phyloP scores from a whole-genome alignment of 2,888 invertebrate genomes.

The Sisyra terminalis region DNA sequence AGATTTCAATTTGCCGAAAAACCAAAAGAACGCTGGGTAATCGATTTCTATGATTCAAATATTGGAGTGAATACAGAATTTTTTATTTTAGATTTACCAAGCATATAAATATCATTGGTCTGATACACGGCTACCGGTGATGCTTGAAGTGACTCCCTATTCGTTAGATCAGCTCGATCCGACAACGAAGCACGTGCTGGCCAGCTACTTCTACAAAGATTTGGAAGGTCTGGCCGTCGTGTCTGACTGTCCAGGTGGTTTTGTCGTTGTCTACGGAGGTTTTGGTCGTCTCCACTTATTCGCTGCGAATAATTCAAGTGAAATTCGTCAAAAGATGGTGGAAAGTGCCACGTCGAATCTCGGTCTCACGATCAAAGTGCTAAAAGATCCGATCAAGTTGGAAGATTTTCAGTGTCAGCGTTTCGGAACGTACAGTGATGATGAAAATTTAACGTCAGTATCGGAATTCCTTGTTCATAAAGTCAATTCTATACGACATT shows the following conservation, averaged over 20 bases:
- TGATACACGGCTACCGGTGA: slow-evolving; percentile 71
- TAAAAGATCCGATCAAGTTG: slow-evolving; percentile 65
- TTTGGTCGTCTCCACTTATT: slow-evolving; percentile 87
- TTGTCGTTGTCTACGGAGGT: slow-evolving; percentile 80
- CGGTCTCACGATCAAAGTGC: slow-evolving; percentile 67
- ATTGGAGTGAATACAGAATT: slow-evolving; percentile 6
- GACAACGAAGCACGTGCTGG: slow-evolving; percentile 62
- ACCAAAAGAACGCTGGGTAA: slow-evolving; percentile 60
- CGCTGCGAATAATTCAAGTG: slow-evolving; percentile 60
- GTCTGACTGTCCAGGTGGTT: slow-evolving; percentile 81
- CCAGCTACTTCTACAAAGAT: slow-evolving; percentile 74
- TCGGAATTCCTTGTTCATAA: slow-evolving; percentile 96
- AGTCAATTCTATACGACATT: slow-evolving; percentile 59
- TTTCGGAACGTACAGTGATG: slow-evolving; percentile 78
- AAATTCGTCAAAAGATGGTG: slow-evolving; percentile 71
- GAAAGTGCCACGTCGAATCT: slow-evolving; percentile 69
- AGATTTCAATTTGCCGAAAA: slow-evolving; percentile 66
- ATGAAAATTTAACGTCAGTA: slow-evolving; percentile 90
- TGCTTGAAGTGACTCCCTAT: slow-evolving; percentile 82
- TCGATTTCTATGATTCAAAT: slow-evolving; percentile 24
- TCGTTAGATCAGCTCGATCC: slow-evolving; percentile 86
- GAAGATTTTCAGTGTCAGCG: slow-evolving; percentile 77
- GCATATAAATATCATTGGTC: slow-evolving; percentile 97
- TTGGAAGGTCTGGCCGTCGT: slow-evolving; percentile 68
- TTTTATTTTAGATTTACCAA: slow-evolving; percentile 35